Conservation (phyloP, 2,797 vertebrate species). For the Lutra lutra region DNA sequence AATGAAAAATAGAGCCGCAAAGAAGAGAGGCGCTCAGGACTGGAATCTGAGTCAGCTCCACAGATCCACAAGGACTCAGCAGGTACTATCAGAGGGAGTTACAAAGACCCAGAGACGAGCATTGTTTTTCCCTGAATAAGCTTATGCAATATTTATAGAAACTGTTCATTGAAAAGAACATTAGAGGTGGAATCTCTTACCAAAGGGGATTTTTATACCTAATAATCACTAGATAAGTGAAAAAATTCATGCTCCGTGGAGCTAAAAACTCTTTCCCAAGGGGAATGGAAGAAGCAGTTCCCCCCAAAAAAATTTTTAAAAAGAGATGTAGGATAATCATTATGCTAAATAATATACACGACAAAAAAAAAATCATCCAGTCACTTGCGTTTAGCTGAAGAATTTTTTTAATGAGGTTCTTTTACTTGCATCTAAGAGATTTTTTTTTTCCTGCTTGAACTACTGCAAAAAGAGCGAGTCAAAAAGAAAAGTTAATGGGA, state of each 20-base stretch:
- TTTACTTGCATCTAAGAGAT: slow-evolving; percentile 58
- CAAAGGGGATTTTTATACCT: neutral
- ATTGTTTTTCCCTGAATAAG: neutral
- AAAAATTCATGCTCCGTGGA: slow-evolving; percentile 59
- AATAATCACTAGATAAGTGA: slow-evolving; percentile 37
- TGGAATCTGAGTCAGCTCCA: neutral
- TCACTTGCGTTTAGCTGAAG: neutral
- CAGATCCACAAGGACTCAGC: neutral
- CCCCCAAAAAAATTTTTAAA: neutral
- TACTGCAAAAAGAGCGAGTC: slow-evolving; percentile 53
- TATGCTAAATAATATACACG: neutral
- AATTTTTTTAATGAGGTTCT: neutral
- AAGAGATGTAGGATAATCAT: slow-evolving; percentile 5
- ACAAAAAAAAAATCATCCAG: neutral
- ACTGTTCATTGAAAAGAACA: neutral
- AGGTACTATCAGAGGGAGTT: neutral
- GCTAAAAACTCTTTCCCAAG: slow-evolving; percentile 41
- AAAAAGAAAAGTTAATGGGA: slow-evolving; percentile 62
- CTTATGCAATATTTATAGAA: slow-evolving; percentile 47
- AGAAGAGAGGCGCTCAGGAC: slow-evolving; percentile 3
- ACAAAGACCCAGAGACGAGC: neutral
- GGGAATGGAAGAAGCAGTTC: neutral
- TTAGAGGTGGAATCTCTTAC: slow-evolving; percentile 19
- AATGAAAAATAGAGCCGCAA: neutral
- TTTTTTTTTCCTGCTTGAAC: slow-evolving; percentile 74